These are phyloP conservation scores for Scaptodrosophila latifasciaeformis DNA, from an alignment of 2,888 invertebrate species.

Conservation along the genomic window DNA sequence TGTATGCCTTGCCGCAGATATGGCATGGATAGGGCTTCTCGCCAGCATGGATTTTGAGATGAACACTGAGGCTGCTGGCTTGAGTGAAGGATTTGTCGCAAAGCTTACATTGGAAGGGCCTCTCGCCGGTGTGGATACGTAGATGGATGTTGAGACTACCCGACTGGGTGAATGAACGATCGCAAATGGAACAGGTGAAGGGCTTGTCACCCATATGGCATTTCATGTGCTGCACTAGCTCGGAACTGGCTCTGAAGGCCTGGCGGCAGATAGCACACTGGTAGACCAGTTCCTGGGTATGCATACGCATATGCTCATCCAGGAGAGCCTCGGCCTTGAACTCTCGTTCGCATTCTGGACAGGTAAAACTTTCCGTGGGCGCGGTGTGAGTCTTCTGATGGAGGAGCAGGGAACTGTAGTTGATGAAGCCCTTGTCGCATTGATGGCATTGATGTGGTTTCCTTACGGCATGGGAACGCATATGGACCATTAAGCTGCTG, in stretches of 20 bases:
- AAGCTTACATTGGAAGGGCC: constrained; percentile 74
- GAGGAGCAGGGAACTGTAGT: constrained; percentile 71
- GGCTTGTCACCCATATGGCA: constrained; percentile 75
- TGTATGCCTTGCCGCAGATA: constrained; percentile 72
- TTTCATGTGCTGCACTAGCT: constrained; percentile 75
- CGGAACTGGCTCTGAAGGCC: constrained; percentile 73
- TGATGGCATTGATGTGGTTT: constrained; percentile 74
- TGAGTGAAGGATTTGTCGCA: constrained; percentile 75
- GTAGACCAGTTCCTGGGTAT: constrained; percentile 73
- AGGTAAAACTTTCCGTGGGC: constrained; percentile 67
- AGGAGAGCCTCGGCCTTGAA: constrained; percentile 74
- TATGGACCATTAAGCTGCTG: constrained; percentile 75
- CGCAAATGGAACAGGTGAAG: constrained; percentile 74
- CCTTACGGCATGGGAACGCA: constrained; percentile 72
- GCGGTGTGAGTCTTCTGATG: constrained; percentile 72
- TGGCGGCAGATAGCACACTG: constrained; percentile 73
- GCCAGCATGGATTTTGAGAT: constrained; percentile 74
- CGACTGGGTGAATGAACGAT: constrained; percentile 75
- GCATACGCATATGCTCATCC: constrained; percentile 74
- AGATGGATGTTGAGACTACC: constrained; percentile 75
- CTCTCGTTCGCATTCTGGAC: constrained; percentile 73
- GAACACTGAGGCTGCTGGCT: constrained; percentile 74
- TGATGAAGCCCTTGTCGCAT: constrained; percentile 75
- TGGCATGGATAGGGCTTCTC: constrained; percentile 72
- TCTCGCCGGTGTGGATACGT: constrained; percentile 75